Percentiles rank a stretch among this genome's conserved stretches.
phyloP scores from a whole-genome alignment of 2,113 vertebrate species.

The Columbina picui region DNA sequence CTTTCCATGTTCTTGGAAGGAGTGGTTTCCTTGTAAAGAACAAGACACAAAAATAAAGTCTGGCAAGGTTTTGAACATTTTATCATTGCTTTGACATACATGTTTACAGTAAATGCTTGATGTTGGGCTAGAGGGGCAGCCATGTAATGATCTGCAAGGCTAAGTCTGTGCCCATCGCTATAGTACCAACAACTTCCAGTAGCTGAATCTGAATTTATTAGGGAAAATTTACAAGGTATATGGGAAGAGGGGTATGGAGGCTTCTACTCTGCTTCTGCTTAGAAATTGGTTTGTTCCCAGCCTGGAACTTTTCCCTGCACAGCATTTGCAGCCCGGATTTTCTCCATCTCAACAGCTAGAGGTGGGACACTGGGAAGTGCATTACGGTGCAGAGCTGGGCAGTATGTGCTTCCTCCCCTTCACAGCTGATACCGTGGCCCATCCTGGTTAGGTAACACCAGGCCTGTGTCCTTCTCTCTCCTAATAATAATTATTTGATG shows the following conservation, averaged over 20 bases:
- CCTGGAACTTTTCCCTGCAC: neutral
- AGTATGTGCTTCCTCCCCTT: neutral
- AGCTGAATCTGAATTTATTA: neutral
- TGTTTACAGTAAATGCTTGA: neutral
- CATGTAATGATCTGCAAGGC: neutral
- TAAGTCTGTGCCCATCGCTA: neutral
- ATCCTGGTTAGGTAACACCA: neutral
- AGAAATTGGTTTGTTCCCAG: neutral
- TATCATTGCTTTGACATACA: neutral
- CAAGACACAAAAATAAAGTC: neutral
- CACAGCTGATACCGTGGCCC: fast-evolving
- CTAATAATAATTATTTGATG: neutral
- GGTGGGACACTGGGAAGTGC: neutral
- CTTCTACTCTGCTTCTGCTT: neutral
- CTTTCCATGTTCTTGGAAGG: slow-evolving; percentile 10
- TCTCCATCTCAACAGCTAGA: neutral
- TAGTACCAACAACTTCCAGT: neutral
- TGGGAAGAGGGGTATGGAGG: neutral
- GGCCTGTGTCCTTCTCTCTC: neutral
- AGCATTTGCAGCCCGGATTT: neutral
- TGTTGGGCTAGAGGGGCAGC: neutral
- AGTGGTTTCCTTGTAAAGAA: neutral
- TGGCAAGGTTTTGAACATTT: neutral
- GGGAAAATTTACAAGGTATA: neutral
- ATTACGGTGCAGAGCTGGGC: neutral